Evolutionary conservation across 2,113 vertebrate species (phyloP), one percentile per base, ranked within the genome.

Genomic region (Hymenochirus boettgeri): DNA sequence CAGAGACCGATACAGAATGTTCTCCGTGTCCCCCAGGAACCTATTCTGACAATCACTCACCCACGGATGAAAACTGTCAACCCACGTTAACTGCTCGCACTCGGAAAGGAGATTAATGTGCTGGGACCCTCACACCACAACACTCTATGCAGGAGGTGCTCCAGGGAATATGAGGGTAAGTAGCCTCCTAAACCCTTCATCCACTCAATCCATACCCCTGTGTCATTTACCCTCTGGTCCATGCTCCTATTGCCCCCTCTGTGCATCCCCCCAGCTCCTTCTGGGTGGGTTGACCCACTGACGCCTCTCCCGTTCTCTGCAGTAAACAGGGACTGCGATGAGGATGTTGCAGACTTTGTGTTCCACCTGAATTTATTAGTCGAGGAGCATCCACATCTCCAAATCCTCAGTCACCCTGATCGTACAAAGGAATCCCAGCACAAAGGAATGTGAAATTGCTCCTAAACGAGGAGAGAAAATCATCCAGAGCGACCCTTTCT

Each of bases 101-200:
- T 76, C 12, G 82, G 75, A 1, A 71, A 79, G 61, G 54, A 24
- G 24, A 71, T 69, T 48, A 80, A 77, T 0, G 76, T 89, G 11
- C 75, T 35, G 0, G 84, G 85, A 19, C 79, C 75, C 45, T 29
- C 9, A 31, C 82, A 62, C 63, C 83, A 81, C 0, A 73, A 86
- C 5, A 46, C 78, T 7, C 70, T 85, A 39, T 88, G 89, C 72
- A 85, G 77, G 2, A 24, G 57, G 59, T 89, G 84, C 72, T 17
- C 1, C 0, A 10, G 8, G 0, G 62, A 70, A 37, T 9, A 39
- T 57, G 1, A 56, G 13, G 73, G 80, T 73, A 47, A 71, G 62
- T 11, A 21, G 12, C 7, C 35, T 39, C 35, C 12, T 12, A 11
- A 12, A 7, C 5, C 13, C 12, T 7, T 39, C 35, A 3, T 39